Conservation (phyloP, 2,113 vertebrate genomes). For the Notothenia coriiceps region DNA sequence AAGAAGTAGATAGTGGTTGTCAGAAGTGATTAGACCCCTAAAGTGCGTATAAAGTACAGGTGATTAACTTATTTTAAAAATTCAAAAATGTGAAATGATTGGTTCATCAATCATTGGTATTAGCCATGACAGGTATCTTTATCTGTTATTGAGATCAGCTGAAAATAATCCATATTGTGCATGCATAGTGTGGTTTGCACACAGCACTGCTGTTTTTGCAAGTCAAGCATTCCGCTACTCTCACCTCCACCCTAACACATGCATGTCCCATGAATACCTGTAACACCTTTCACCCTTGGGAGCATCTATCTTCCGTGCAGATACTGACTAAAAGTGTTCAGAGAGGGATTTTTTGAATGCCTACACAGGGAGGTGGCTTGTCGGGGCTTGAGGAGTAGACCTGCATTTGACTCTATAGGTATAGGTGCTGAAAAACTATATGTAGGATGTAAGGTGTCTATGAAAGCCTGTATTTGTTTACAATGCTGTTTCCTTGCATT, state of each 20-base stretch:
- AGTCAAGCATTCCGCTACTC: not conserved
- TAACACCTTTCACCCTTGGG: constrained; percentile 22
- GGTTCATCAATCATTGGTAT: too few relatives aligned
- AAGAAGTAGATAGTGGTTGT: too few relatives aligned
- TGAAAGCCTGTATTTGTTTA: too few relatives aligned
- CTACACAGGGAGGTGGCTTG: constrained; percentile 63
- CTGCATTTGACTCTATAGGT: not conserved
- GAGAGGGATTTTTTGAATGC: constrained; percentile 66
- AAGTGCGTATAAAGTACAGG: too few relatives aligned
- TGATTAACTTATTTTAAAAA: too few relatives aligned
- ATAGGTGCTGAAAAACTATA: not conserved
- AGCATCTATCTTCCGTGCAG: constrained; percentile 12
- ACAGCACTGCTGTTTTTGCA: not conserved
- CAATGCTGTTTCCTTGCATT: too few relatives aligned
- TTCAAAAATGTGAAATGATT: too few relatives aligned
- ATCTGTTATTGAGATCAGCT: too few relatives aligned
- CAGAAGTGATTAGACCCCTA: too few relatives aligned
- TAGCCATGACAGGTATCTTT: too few relatives aligned
- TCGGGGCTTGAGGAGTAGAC: constrained; percentile 62
- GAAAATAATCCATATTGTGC: too few relatives aligned
- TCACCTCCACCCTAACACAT: not conserved
- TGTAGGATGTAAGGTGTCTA: not conserved
- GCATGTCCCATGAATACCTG: constrained; percentile 26
- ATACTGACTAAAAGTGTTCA: constrained; percentile 7
- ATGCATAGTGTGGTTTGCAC: too few relatives aligned